Evolutionary conservation across 2,113 vertebrate genomes (phyloP).

Genomic region (Heptranchias perlo): DNA sequence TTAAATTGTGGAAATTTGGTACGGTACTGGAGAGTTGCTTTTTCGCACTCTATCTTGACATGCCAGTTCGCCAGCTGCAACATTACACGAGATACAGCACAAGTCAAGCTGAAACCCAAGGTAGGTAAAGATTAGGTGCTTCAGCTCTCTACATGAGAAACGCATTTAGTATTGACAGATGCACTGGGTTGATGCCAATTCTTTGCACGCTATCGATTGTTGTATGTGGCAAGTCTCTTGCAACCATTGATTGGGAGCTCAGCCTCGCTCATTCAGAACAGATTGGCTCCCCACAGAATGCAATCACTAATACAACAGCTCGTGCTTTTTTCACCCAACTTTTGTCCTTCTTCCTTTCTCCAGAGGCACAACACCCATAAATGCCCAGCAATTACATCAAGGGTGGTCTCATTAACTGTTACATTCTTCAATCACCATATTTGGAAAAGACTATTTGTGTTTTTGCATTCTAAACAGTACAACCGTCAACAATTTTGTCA

Average conservation of each 20-base stretch:
- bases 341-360: not conserved
- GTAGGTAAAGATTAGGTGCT: not conserved
- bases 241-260: not conserved
- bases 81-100: not conserved
- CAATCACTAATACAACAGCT: not conserved
- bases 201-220: not conserved
- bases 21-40: not conserved
- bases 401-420: not conserved
- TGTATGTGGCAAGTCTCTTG: not conserved
- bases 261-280: not conserved
- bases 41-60: not conserved
- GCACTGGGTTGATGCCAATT: not conserved
- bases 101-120: not conserved
- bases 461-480: too few species aligned
- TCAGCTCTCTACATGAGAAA: not conserved
- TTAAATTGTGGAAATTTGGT: not conserved
- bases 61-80: not conserved
- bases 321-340: not conserved
- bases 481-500: too few species aligned
- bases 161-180: slow-evolving; percentile 12
- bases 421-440: too few species aligned
- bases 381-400: not conserved
- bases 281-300: not conserved
- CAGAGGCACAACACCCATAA: not conserved
- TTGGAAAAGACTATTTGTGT: too few species aligned